Percentiles rank a stretch among this genome's conserved stretches.
Evolutionary conservation across 2,797 vertebrate species (phyloP).

Genomic region (Odontamblyopus lacepedii): DNA sequence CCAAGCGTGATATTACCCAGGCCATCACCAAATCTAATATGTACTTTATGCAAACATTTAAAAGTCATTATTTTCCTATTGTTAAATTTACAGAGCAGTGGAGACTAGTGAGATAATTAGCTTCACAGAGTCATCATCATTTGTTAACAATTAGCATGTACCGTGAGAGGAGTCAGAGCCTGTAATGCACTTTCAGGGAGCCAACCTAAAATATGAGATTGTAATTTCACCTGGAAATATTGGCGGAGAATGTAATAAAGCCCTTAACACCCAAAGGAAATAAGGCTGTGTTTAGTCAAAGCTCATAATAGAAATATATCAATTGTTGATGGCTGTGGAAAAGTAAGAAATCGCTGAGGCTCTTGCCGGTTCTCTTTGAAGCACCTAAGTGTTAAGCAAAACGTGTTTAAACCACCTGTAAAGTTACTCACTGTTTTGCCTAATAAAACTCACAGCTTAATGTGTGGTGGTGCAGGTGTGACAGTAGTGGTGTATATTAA

Average conservation of each 20-base stretch:
- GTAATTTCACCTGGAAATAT: conserved; percentile 2
- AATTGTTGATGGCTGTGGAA: conserved; percentile 1
- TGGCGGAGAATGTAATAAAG: background rate
- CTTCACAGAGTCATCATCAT: conserved; percentile 11
- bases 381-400: background rate
- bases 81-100: conserved; percentile 8
- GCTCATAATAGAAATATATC: conserved; percentile 4
- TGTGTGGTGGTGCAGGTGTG: background rate
- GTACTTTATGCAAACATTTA: conserved; percentile 6
- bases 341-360: background rate
- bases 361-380: background rate
- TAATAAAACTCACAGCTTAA: conserved; percentile 7
- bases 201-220: conserved; percentile 9
- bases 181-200: conserved; percentile 7
- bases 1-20: background rate
- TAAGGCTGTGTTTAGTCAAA: conserved; percentile 11
- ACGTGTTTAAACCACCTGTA: conserved; percentile 1
- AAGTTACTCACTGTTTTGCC: conserved; percentile 8
- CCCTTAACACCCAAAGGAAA: conserved; percentile 10
- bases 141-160: conserved; percentile 16
- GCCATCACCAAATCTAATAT: conserved; percentile 5
- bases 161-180: background rate
- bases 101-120: conserved; percentile 11
- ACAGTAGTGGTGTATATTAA: background rate
- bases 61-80: conserved; percentile 9